Evolutionary conservation across 1,140 invertebrate species (phyloP).

Genomic region (Luehdorfia chinensis): DNA sequence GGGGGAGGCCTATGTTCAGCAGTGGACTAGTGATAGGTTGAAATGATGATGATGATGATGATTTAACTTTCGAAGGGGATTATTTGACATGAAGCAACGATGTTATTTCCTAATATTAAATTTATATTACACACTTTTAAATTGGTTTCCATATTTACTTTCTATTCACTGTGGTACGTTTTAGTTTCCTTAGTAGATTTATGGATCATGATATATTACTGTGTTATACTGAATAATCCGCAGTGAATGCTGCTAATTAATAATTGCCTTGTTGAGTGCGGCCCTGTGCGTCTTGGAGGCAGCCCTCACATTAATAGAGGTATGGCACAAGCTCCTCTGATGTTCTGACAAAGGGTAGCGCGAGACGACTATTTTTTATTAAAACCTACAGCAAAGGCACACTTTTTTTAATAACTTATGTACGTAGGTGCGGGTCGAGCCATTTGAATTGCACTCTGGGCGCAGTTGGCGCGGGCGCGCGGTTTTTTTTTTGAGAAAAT

Average conservation of each 20-base stretch:
- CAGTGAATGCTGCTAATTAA: slow-evolving; percentile 39
- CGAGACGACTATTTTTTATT: slow-evolving; percentile 75
- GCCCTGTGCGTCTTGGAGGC: slow-evolving; percentile 66
- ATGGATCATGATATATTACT: too few species aligned
- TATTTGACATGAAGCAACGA: too few species aligned
- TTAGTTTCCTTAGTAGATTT: too few species aligned
- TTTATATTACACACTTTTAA: too few species aligned
- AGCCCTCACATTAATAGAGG: slow-evolving; percentile 66
- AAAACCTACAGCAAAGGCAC: slow-evolving; percentile 70
- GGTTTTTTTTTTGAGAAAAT: slow-evolving; percentile 67
- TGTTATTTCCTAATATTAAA: too few species aligned
- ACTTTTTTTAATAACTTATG: slow-evolving; percentile 77
- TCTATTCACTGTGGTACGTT: too few species aligned
- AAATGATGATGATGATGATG: too few species aligned
- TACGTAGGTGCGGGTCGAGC: slow-evolving; percentile 70
- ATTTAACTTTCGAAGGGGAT: too few species aligned
- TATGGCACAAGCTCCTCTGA: slow-evolving; percentile 63
- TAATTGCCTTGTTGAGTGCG: slow-evolving; percentile 37
- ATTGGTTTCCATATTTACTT: too few species aligned
- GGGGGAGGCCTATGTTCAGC: too few species aligned
- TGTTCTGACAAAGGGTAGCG: slow-evolving; percentile 69
- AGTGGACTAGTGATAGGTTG: too few species aligned
- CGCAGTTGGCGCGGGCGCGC: slow-evolving; percentile 55
- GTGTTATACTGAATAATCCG: too few species aligned
- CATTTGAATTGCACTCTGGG: slow-evolving; percentile 71